Evolutionary conservation across 92 coral and sea anemone genomes (phyloP).

Genomic region (Porites evermanni): DNA sequence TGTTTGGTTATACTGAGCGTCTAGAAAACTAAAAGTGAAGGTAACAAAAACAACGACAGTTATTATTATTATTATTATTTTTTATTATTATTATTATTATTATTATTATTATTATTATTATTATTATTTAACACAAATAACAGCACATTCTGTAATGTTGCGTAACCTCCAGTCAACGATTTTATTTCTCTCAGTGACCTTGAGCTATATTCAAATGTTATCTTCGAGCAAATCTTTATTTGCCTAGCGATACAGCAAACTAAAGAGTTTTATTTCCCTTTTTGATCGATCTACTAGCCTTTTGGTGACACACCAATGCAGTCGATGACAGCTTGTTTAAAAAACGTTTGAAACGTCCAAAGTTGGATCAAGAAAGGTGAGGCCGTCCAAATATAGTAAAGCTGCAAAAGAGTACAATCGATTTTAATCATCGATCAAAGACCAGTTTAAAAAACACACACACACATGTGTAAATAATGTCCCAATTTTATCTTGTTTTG

Average conservation of each 20-base stretch:
- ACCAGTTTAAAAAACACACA: neutral
- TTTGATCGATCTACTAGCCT: neutral
- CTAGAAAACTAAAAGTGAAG: neutral
- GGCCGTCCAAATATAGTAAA: neutral
- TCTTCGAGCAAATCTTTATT: slow-evolving; percentile 22
- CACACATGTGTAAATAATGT: neutral
- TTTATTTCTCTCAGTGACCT: neutral
- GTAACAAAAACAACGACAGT: too few relatives aligned
- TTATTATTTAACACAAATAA: too few relatives aligned
- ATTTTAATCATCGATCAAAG: too few relatives aligned
- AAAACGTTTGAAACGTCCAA: neutral
- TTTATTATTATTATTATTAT: too few relatives aligned
- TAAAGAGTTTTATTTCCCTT: slow-evolving; percentile 9
- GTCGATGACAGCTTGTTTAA: slow-evolving; percentile 5
- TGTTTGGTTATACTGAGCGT: neutral
- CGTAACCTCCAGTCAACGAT: neutral
- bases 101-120: too few relatives aligned
- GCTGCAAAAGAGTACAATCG: neutral
- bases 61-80: too few relatives aligned
- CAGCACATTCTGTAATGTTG: too few relatives aligned
- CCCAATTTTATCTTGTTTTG: neutral
- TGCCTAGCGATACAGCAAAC: slow-evolving; percentile 11
- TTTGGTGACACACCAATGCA: neutral
- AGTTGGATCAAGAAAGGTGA: neutral
- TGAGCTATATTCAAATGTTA: slow-evolving; percentile 8